Evolutionary conservation across 2,113 vertebrate species (phyloP).

Genomic region (Zonotrichia leucophrys): DNA sequence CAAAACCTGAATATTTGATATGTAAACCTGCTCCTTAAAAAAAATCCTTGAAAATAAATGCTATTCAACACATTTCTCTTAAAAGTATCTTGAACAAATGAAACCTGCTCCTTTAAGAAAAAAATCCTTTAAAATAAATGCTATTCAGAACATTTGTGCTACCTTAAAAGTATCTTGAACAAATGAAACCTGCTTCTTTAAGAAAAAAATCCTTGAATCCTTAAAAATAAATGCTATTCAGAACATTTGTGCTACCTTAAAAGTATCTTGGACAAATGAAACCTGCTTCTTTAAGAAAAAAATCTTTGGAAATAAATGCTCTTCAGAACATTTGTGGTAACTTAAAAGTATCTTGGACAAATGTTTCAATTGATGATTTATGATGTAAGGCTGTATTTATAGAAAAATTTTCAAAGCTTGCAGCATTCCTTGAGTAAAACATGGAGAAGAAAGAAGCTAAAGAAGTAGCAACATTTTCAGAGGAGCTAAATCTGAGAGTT

Average conservation of each 20-base stretch:
- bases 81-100: no score
- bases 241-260: background rate
- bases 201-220: no score
- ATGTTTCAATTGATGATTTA: background rate
- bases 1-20: background rate
- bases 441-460: background rate
- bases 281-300: no score
- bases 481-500: constrained; percentile 39
- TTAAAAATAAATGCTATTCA: background rate
- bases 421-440: background rate
- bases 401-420: background rate
- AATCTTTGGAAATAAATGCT: background rate
- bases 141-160: no score
- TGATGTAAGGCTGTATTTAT: background rate
- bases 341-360: background rate
- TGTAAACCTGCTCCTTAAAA: background rate
- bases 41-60: no score
- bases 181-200: no score
- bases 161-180: no score
- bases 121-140: no score
- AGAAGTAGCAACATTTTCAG: background rate
- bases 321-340: background rate
- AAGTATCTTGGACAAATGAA: background rate
- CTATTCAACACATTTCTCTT: no score
- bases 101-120: no score